Evolutionary conservation across 2,888 invertebrate genomes (phyloP), one percentile per base, ranked within the genome.

Genomic region (Timandra comae): DNA sequence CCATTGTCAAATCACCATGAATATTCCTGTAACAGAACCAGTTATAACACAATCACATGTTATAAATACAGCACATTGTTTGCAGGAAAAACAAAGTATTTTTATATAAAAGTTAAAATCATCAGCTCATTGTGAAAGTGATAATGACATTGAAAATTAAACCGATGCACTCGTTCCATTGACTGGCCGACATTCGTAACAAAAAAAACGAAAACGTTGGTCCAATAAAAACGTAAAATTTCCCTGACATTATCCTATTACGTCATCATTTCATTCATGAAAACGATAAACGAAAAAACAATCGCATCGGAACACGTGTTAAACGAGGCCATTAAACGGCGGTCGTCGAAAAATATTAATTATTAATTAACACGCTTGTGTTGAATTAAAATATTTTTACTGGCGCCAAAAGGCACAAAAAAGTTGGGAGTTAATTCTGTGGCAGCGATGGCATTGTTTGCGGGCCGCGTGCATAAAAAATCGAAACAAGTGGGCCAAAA

Each of bases 101-200:
- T n/a, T 3, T 16, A 16, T 4, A 16, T 16, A 16, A 16, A 16
- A 46, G 45, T 44, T 38, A 49, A 51, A 53, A 51, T 48, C 60
- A 56, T 56, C 59, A 52, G 53, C 73, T 79, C 76, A 81, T 80
- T 76, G 81, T 75, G 75, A 81, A 79, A 80, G 79, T 78, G 84
- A 72, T 84, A 84, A 85, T 84, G 84, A 79, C 84, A 85, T 81
- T 85, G 85, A 79, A 76, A 81, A 80, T 82, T 81, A 82, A 81
- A 70, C 63, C 80, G 66, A 77, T 82, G 79, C 80, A 70, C 61
- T 62, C 75, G 75, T 67, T 63, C 81, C 81, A 81, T 72, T 84
- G 82, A 82, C 81, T 74, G 73, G 68, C 63, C 60, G 53, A 53
- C 64, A 63, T 64, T 63, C 72, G 74, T 60, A 59, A 64, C 68